Base-by-base conservation (phyloP, 2,888 invertebrate genomes). In the Ptilodon capucinus region DNA sequence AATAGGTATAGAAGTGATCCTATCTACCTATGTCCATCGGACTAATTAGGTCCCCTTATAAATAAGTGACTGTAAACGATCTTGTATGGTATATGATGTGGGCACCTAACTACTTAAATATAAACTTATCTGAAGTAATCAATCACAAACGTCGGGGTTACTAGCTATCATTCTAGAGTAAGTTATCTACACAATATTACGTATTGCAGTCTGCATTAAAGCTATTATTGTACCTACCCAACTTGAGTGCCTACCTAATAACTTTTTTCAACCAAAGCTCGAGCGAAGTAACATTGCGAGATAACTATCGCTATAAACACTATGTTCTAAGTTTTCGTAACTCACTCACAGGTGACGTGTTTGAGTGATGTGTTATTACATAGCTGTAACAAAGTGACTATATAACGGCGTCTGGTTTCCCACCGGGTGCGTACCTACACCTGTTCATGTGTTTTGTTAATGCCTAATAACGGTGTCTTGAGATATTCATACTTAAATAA, bases 291-390 rank as follows among this genome's bases (percentile, higher is more conserved):
- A 17, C 35, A 35, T 42, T 46, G 42, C 23, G 13, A 40, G 48
- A 56, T 44, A 43, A 47, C 23, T 41, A 59, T 55, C 44, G 21
- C 42, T 49, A 21, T 36, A 47, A 51, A 46, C 44, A 49, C 30
- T 42, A 46, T 48, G 42, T 52, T 41, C 36, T 45, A 42, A 48
- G 40, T 42, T 51, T 57, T 57, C 44, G 42, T 49, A 56, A 61
- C 48, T 36, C 43, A 35, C 46, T 11, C 30, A 36, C 52, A 46
- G 17, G 35, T 51, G 53, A 53, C 53, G 53, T 46, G 23, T 53
- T 51, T 45, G 51, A 58, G 46, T 48, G 56, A 46, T 52, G 51
- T 48, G 51, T 49, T 58, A 56, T 65, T 60, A 61, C 40, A 53
- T 64, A 62, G 54, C 46, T 51, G 51, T 57, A 57, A 46, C 48